phyloP scores from a whole-genome alignment of 2,797 vertebrate species.

The Hylomyscus alleni region DNA sequence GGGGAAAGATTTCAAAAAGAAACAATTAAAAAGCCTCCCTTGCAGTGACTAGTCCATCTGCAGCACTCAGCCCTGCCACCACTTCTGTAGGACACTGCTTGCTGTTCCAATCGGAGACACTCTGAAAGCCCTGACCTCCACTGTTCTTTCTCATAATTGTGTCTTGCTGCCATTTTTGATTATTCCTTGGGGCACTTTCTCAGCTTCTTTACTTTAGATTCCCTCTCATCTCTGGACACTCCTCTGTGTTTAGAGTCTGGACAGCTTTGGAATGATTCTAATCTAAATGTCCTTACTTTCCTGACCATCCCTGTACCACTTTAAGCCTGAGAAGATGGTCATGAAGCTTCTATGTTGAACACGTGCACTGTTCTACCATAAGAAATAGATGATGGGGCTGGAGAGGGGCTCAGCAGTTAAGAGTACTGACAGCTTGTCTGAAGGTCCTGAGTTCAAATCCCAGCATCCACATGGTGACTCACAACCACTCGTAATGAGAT shows the following conservation, averaged over 20 bases:
- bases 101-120: not conserved
- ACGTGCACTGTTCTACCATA: too few relatives aligned
- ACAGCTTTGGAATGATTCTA: not conserved
- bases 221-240: not conserved
- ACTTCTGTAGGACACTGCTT: not conserved
- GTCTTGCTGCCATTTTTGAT: not conserved
- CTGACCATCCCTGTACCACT: not conserved
- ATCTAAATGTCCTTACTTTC: not conserved
- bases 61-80: not conserved
- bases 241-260: not conserved
- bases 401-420: too few relatives aligned
- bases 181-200: not conserved
- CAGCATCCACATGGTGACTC: too few relatives aligned
- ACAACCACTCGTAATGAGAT: too few relatives aligned
- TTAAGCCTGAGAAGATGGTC: not conserved
- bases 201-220: not conserved
- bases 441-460: too few relatives aligned
- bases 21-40: too few relatives aligned
- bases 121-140: not conserved
- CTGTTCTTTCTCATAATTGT: not conserved
- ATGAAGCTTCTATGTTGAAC: too few relatives aligned
- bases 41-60: not conserved
- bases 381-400: too few relatives aligned
- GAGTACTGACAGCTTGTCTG: too few relatives aligned
- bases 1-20: not conserved